Evolutionary conservation across 1,140 invertebrate species (phyloP), one percentile per base, ranked within the genome.

Genomic region (Drosophila orosa): DNA sequence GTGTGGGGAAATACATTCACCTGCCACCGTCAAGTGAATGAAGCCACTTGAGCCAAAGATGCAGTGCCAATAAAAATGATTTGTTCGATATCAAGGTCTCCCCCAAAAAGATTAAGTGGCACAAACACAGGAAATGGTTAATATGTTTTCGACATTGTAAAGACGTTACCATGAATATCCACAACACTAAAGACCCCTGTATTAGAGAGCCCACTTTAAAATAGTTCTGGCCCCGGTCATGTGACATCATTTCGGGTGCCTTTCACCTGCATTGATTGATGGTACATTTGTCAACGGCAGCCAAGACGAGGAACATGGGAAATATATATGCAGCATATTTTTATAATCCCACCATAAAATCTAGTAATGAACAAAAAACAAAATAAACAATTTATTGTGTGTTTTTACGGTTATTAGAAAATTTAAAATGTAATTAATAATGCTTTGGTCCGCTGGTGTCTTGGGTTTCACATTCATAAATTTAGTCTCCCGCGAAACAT

Each of bases 1-100:
- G 74, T 78, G 80, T 87, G 75, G 75, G 83, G 83, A 89, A 84
- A 89, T 89, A 87, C 84, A 87, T 87, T 87, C 83, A 87, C 84
- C 83, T 76, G 82, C 35, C 44, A 74, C 35, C 40, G 65, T 71
- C 50, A 66, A 83, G 67, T 79, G 69, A 60, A 69, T 71, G 65
- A 65, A 77, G 57, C 45, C 67, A 73, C 73, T 87, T 44, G 44
- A 78, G 60, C 52, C 54, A 63, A 50, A 75, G 61, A 76, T 75
- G 73, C 72, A 77, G 74, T 77, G 74, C 66, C 72, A 60, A 79
- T 74, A 74, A 81, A 80, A 84, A 79, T 83, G 75, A 52, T 65
- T 79, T 73, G 56, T 77, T 76, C 54, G 71, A 68, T 75, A 85
- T 84, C 82, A 84, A 84, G 81, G 81, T 56, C 66, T 19, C 13